Evolutionary conservation across 2,113 vertebrate genomes (phyloP), one percentile per base, ranked within the genome.

Genomic region (Carassius gibelio): DNA sequence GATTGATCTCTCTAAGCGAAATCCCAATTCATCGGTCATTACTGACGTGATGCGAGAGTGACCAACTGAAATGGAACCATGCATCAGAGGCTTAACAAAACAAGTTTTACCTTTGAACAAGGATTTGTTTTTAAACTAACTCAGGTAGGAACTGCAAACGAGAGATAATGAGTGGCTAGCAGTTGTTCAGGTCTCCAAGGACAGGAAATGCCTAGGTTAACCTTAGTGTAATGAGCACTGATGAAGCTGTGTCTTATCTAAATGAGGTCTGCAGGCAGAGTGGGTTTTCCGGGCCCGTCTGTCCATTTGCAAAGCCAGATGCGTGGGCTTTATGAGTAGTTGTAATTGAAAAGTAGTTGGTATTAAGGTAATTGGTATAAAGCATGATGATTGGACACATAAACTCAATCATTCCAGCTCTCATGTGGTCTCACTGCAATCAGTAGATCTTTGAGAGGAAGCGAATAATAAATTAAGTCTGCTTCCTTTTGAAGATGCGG

Each of bases 191-290:
- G 61, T 68, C 62, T 42, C 77, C 77, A 79, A 23, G 57, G 36
- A 38, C 52, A 78, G 52, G 52, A 59, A 78, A 78, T 34, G 30
- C n/a, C 38, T 26, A 34, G 5, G 23, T 81, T 68, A 50, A 68
- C 61, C 14, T 68, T 38, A 68, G 42, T 81, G 45, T 68, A 81
- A 81, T 81, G 79, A 68, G 42, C 42, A 48, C 62, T 81, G 62
- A 81, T 68, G 62, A 62, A 52, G 9, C 10, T 17, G 26, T 81
- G 23, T 68, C 62, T 81, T 81, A 81, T 81, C 79, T 69, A 50
- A 81, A 68, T 81, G 42, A 81, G 79, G 38, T 81, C 61, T 81
- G 61, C 23, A 66, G 79, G 42, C 13, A 30, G 38, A 52, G 62
- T 42, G 45, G 62, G 14, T 52, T 69, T 50, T 66, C 42, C 52